Evolutionary conservation across 2,797 vertebrate genomes (phyloP).

Genomic region (Coilia nasus): DNA sequence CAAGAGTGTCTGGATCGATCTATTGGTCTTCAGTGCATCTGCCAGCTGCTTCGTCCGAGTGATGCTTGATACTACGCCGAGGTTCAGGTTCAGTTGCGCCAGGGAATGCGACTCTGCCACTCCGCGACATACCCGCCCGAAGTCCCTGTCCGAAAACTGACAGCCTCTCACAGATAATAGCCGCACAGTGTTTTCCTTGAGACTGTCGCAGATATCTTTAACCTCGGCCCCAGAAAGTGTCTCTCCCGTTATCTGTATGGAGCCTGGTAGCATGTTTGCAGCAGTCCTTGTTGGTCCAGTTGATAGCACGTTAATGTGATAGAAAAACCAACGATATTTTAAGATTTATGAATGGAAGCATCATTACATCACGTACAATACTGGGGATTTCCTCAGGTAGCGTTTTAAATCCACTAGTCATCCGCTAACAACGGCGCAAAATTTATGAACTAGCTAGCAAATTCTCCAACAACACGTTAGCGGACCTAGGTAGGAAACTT

Average conservation of each 20-base stretch:
- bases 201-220: slow-evolving; percentile 89
- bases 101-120: slow-evolving; percentile 85
- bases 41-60: slow-evolving; percentile 86
- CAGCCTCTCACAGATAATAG: slow-evolving; percentile 91
- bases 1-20: slow-evolving; percentile 94
- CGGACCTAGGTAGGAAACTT: not conserved
- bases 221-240: slow-evolving; percentile 89
- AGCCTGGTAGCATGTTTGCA: slow-evolving; percentile 86
- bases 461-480: slow-evolving; percentile 2
- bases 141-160: slow-evolving; percentile 91
- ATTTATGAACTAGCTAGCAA: not conserved
- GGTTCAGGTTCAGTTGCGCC: slow-evolving; percentile 93
- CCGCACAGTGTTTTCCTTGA: slow-evolving; percentile 87
- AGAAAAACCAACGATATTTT: not conserved
- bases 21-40: slow-evolving; percentile 86
- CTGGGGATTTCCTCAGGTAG: not conserved
- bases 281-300: not conserved
- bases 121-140: slow-evolving; percentile 87
- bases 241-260: slow-evolving; percentile 95
- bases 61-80: slow-evolving; percentile 88
- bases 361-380: not conserved
- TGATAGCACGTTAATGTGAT: slow-evolving; percentile 6
- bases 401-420: not conserved
- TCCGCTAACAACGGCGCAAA: not conserved
- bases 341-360: not conserved